These are phyloP conservation scores for Leptinotarsa undecemlineata DNA, from an alignment of 1,140 invertebrate species.

Conservation along the genomic window DNA sequence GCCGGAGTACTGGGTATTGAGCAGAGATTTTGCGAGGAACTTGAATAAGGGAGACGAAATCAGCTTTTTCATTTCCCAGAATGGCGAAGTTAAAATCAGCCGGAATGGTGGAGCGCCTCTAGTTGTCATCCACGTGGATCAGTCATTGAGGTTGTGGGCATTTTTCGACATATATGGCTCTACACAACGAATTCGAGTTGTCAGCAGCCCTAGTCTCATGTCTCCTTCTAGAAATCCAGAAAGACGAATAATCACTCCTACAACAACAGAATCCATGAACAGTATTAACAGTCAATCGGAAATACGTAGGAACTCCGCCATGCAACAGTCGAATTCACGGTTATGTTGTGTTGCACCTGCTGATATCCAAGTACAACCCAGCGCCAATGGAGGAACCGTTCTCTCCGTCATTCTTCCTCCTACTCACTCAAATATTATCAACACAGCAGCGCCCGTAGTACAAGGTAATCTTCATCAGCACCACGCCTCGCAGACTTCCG, in stretches of 20 bases:
- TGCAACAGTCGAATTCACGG: slow-evolving; percentile 52
- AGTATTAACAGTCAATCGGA: slow-evolving; percentile 56
- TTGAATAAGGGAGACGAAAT: slow-evolving; percentile 88
- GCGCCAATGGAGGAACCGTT: slow-evolving; percentile 69
- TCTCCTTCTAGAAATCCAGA: slow-evolving; percentile 55
- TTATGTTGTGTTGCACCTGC: slow-evolving; percentile 57
- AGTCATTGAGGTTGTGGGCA: slow-evolving; percentile 85
- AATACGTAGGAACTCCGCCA: slow-evolving; percentile 24
- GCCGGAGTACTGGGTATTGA: slow-evolving; percentile 97
- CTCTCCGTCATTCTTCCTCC: slow-evolving; percentile 81
- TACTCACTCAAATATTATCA: slow-evolving; percentile 53
- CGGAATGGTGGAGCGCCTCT: slow-evolving; percentile 81
- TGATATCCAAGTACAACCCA: slow-evolving; percentile 67
- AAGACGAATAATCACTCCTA: slow-evolving; percentile 49
- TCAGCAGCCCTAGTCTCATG: slow-evolving; percentile 59
- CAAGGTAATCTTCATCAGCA: slow-evolving; percentile 45
- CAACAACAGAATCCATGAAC: slow-evolving; percentile 59
- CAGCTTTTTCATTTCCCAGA: slow-evolving; percentile 80
- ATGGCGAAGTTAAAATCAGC: slow-evolving; percentile 87
- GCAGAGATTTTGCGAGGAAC: slow-evolving; percentile 85
- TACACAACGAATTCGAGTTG: slow-evolving; percentile 80
- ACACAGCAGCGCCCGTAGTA: slow-evolving; percentile 31
- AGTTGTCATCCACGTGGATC: slow-evolving; percentile 93
- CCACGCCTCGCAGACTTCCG: slow-evolving; percentile 28
- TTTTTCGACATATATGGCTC: slow-evolving; percentile 96